Conservation (phyloP, 2,888 invertebrate species). For the Drosophila lacicola region DNA sequence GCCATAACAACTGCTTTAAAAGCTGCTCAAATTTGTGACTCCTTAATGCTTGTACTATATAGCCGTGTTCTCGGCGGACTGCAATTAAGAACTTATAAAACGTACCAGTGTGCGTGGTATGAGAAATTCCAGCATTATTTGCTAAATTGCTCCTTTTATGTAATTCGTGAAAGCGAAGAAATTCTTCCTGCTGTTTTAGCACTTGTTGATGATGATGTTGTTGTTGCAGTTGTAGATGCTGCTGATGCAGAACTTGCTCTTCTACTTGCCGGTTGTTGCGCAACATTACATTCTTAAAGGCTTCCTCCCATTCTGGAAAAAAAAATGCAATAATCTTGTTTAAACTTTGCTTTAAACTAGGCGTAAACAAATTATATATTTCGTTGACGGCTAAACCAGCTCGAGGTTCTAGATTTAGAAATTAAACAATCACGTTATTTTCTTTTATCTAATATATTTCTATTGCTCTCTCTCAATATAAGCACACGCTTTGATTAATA, state of each 20-base stretch:
- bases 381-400: too few relatives aligned
- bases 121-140: conserved; percentile 79
- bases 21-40: too few relatives aligned
- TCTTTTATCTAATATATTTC: too few relatives aligned
- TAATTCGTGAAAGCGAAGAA: conserved; percentile 83
- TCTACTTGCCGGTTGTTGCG: conserved; percentile 82
- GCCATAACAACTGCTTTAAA: too few relatives aligned
- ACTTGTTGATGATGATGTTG: conserved; percentile 74
- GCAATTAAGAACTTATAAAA: background rate
- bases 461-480: too few relatives aligned
- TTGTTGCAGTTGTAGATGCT: conserved; percentile 75
- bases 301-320: conserved; percentile 90
- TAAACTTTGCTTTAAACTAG: background rate
- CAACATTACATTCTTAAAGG: conserved; percentile 87
- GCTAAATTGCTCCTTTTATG: conserved; percentile 83
- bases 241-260: conserved; percentile 80
- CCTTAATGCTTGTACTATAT: background rate
- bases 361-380: too few relatives aligned
- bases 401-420: too few relatives aligned
- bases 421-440: too few relatives aligned
- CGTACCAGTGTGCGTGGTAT: conserved; percentile 63
- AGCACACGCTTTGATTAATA: too few relatives aligned
- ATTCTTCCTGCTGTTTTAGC: conserved; percentile 83
- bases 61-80: too few relatives aligned
- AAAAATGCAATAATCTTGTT: background rate